Base-by-base conservation (phyloP, 1,140 invertebrate genomes). In the Thalassaphorura encarpata region DNA sequence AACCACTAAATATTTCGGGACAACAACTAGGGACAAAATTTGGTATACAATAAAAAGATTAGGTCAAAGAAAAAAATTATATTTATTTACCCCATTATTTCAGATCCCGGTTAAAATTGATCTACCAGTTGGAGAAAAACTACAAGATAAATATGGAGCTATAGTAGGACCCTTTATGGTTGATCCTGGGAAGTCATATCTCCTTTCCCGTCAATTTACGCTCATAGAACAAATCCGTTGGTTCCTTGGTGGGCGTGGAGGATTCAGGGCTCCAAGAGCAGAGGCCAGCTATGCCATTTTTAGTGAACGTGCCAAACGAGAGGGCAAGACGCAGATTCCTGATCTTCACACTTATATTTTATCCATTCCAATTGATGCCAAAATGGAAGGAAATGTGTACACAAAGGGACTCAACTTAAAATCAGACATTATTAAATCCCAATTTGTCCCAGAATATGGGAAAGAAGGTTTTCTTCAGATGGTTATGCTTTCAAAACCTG, bases 81-180 rank as follows among this genome's bases (percentile, higher is more conserved):
- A 43, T 15, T 8, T 36, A 5, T 36, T 51, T 51, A 6, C 21
- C 6, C 4, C 13, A 26, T 51, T 36, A 3, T 8, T 36, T 5
- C 19, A 52, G 36, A 52, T 52, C 41, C 13, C 13, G 11, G 21
- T 52, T 5, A 18, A 8, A n/a, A 39, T 54, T 4, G 47, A 59
- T 47, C 36, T 55, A 15, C 57, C 57, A 2, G 57, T 59, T 23
- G 57, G 57, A 11, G 29, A 59, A 43, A 48, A 29, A n/a, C 26
- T 59, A 24, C 57, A 59, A 51, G 52, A 59, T 40, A 59, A 59
- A 36, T 59, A 59, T 43, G 57, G 57, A 16, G 46, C 36, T 11
- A 27, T 54, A 1, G 5, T 59, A 18, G 57, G 57, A 4, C 57
- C 57, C 6, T 59, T 59, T 36, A 8, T 52, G 6, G 23, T 53